Conservation (phyloP, 2,888 invertebrate species). For the Syrista parreyssii region DNA sequence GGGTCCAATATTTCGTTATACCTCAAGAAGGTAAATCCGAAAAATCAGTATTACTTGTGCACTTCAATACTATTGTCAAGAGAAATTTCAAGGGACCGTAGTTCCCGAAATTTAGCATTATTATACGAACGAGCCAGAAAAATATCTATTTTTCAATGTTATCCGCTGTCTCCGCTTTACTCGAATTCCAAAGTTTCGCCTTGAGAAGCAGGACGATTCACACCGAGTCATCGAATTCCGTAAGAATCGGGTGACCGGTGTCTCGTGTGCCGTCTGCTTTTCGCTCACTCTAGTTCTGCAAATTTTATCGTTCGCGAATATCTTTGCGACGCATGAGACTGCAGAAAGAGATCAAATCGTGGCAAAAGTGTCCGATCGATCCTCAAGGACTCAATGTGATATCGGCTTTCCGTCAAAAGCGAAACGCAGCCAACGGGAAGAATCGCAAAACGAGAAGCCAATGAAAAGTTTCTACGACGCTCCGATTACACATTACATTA, state of each 20-base stretch:
- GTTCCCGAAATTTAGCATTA: not conserved
- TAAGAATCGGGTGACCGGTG: slow-evolving; percentile 28
- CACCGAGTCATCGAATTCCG: slow-evolving; percentile 34
- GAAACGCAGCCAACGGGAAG: not conserved
- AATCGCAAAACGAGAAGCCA: not conserved
- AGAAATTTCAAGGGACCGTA: not conserved
- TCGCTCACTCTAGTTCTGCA: slow-evolving; percentile 19
- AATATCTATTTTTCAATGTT: not conserved
- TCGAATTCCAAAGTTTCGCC: not conserved
- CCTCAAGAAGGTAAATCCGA: not conserved
- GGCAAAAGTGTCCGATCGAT: not conserved
- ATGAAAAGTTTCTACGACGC: not conserved
- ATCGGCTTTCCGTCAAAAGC: not conserved
- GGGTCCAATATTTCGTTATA: not conserved
- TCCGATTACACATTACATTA: not conserved
- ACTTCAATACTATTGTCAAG: not conserved
- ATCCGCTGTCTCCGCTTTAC: not conserved
- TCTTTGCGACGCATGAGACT: not conserved
- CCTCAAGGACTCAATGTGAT: not conserved
- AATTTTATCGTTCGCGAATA: slow-evolving; percentile 28
- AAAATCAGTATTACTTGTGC: not conserved
- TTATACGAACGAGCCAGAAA: not conserved
- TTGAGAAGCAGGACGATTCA: slow-evolving; percentile 14
- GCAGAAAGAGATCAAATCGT: not conserved
- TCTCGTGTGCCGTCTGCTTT: not conserved